Evolutionary conservation across 1,140 invertebrate genomes (phyloP).

Genomic region (Ctenoplectra terminalis): DNA sequence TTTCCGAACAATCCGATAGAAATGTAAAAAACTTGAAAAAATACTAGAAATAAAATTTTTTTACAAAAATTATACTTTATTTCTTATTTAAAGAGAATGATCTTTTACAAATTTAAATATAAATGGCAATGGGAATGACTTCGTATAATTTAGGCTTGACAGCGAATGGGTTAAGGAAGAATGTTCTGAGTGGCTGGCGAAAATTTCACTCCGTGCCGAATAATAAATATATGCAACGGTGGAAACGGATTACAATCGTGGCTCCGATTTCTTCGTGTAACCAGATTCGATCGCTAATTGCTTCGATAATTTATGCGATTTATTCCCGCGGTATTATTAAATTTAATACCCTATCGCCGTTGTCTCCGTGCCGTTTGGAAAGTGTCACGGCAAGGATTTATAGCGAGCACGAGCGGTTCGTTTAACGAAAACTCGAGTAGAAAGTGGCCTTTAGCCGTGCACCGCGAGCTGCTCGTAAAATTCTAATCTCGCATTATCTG

Average conservation of each 20-base stretch:
- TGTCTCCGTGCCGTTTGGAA: not conserved
- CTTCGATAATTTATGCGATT: slow-evolving; percentile 32
- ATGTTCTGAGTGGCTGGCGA: no score
- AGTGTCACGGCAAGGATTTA: slow-evolving; percentile 48
- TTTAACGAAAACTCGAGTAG: slow-evolving; percentile 62
- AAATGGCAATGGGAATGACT: no score
- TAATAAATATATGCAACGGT: slow-evolving; percentile 26
- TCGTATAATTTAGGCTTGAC: no score
- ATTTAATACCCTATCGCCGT: no score
- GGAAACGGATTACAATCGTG: not conserved
- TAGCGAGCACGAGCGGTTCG: slow-evolving; percentile 39
- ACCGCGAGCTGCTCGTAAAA: slow-evolving; percentile 58
- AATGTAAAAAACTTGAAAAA: no score
- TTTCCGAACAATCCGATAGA: no score
- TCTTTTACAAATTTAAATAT: no score
- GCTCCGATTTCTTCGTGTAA: slow-evolving; percentile 35
- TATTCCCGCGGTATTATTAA: slow-evolving; percentile 11
- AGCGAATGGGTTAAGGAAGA: no score
- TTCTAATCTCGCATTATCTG: slow-evolving; percentile 68
- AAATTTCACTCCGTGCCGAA: not conserved
- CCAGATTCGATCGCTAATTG: slow-evolving; percentile 49
- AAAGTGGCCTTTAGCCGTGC: slow-evolving; percentile 66
- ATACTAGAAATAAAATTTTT: no score
- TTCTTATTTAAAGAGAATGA: no score
- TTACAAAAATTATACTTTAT: no score